Evolutionary conservation across 2,888 invertebrate genomes (phyloP), one percentile per base, ranked within the genome.

Genomic region (Drosophila differens): DNA sequence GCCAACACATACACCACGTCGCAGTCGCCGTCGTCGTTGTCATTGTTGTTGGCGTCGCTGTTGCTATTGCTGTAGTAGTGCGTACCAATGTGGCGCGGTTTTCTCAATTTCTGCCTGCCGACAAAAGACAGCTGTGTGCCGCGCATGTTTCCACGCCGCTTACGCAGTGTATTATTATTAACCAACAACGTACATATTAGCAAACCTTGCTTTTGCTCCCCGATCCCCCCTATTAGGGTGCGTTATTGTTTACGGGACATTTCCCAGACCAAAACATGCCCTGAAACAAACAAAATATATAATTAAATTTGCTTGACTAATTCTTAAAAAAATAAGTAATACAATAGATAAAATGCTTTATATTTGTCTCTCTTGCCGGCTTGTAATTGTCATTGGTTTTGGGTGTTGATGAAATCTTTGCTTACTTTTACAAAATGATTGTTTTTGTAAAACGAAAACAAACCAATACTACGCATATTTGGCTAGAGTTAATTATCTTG

Each of bases 81-180:
- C 81, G 79, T 77, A 79, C 74, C 66, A 81, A 81, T 80, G 79
- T 80, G 82, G 80, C 80, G 80, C 80, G 82, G 78, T 80, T 81
- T 79, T 79, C 74, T 79, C 61, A 72, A 63, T 69, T 68, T 76
- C 63, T 73, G 58, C 62, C 72, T 77, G 41, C 39, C 64, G 30
- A 58, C 68, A 44, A 47, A 47, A 74, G 85, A 89, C 85, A 85
- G 85, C 85, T 85, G 85, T 85, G 84, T 81, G 81, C 63, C 87
- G 89, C 85, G 85, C 85, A 85, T 89, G 90, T 85, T 85, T 87
- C 74, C 72, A 84, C 85, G 80, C 89, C 85, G 82, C 89, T 84
- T 89, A 82, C 86, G 65, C 64, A 81, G 72, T 65, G 44, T 78
- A 61, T 65, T 89, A 75, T 85, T 79, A 84, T 47, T 47, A 47